phyloP scores from a whole-genome alignment of 2,797 vertebrate species.

The Pyrocephalus nanus region DNA sequence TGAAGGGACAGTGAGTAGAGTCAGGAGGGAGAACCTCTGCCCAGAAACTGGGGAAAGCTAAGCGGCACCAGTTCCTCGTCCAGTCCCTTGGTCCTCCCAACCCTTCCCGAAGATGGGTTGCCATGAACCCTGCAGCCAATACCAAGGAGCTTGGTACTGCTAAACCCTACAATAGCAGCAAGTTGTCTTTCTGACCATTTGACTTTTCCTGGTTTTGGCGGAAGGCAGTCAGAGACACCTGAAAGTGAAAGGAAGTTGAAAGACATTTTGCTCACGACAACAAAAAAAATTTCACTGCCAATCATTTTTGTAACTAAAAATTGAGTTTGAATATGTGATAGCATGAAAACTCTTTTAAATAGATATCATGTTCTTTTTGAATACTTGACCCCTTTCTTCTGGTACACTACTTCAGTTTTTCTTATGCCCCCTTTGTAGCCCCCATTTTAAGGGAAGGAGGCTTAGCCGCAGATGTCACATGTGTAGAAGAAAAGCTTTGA shows the following conservation, averaged over 20 bases:
- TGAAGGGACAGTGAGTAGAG: background rate
- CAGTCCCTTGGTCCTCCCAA: background rate
- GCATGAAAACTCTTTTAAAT: background rate
- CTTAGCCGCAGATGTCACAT: background rate
- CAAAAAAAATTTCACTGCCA: background rate
- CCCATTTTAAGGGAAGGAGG: background rate
- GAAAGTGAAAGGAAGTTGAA: background rate
- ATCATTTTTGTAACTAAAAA: background rate
- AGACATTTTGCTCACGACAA: background rate
- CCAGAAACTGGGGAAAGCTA: background rate
- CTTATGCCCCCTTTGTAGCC: background rate
- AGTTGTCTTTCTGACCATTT: background rate
- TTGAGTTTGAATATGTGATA: background rate
- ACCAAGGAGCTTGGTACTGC: background rate
- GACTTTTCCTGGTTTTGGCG: background rate
- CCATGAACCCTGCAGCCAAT: background rate
- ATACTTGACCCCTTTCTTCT: background rate
- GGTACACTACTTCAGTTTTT: background rate
- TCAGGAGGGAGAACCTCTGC: background rate
- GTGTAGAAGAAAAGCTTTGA: background rate
- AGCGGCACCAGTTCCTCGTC: accelerated
- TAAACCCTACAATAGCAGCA: background rate
- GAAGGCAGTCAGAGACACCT: background rate
- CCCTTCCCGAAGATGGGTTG: background rate
- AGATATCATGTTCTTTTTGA: background rate